These are phyloP conservation scores for Xiphias gladius DNA, from an alignment of 2,113 vertebrate genomes.

Conservation along the genomic window DNA sequence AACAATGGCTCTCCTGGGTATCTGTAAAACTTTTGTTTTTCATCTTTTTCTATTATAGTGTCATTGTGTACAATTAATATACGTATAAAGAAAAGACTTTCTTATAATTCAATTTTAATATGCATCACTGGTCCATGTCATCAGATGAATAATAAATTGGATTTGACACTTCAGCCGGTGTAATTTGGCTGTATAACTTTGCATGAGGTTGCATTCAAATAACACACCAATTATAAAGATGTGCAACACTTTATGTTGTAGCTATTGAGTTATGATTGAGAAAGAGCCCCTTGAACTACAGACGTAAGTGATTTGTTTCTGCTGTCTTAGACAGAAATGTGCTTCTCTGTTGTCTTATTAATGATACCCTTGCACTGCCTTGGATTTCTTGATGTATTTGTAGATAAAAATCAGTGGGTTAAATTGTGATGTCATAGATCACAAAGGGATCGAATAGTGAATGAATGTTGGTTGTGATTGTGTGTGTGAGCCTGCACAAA, in stretches of 20 bases:
- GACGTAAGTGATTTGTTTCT: background rate
- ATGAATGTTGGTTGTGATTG: background rate
- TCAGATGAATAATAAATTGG: background rate
- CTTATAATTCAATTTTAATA: conserved; percentile 2
- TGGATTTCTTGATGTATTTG: background rate
- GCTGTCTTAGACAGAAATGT: background rate
- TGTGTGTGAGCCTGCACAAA: conserved; percentile 7
- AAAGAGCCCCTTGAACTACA: background rate
- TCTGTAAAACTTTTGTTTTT: background rate
- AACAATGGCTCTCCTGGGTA: background rate
- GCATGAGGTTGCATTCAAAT: background rate
- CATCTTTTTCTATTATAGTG: background rate
- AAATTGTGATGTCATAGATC: conserved; percentile 5
- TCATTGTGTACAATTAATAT: background rate
- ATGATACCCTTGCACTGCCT: background rate
- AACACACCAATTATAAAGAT: background rate
- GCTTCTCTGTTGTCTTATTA: background rate
- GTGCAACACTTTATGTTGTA: background rate
- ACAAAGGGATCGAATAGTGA: background rate
- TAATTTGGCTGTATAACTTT: background rate
- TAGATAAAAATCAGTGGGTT: conserved; percentile 7
- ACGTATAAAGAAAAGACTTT: background rate
- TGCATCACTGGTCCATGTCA: background rate
- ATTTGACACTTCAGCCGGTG: background rate
- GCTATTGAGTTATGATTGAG: background rate